phyloP scores from a whole-genome alignment of 2,797 vertebrate genomes.

The Hephaestus fuliginosus region DNA sequence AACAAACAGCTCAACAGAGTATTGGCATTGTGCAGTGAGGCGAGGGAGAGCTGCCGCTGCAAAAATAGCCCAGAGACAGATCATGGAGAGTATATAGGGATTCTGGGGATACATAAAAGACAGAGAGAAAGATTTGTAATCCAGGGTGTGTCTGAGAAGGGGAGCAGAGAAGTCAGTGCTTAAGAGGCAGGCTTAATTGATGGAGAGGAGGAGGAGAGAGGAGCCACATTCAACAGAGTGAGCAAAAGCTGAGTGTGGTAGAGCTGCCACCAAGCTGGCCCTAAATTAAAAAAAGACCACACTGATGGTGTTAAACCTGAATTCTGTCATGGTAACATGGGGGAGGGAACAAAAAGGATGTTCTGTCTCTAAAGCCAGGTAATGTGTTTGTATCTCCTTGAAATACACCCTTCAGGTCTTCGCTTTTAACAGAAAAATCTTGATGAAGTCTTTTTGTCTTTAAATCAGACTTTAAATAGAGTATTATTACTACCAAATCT shows the following conservation, averaged over 20 bases:
- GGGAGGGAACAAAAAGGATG: background rate
- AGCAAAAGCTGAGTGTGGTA: slow-evolving; percentile 20
- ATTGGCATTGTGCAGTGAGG: slow-evolving; percentile 61
- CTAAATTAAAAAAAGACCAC: slow-evolving; percentile 22
- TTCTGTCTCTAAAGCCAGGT: background rate
- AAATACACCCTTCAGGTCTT: background rate
- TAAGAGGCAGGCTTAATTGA: background rate
- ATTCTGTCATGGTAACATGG: background rate
- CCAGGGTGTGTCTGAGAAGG: slow-evolving; percentile 23
- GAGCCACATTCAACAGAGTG: slow-evolving; percentile 7
- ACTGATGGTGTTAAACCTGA: slow-evolving; percentile 2
- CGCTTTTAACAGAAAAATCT: slow-evolving; percentile 16
- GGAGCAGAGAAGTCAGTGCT: background rate
- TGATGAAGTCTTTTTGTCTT: background rate
- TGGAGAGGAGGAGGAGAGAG: background rate
- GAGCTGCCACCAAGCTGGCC: slow-evolving; percentile 28
- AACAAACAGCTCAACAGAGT: slow-evolving; percentile 73
- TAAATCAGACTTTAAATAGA: background rate
- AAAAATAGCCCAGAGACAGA: slow-evolving; percentile 55
- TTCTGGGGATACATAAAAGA: slow-evolving; percentile 24
- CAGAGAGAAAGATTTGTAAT: slow-evolving; percentile 4
- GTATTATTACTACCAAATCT: background rate
- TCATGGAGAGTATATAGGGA: slow-evolving; percentile 42
- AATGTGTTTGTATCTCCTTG: background rate
- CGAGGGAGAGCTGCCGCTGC: slow-evolving; percentile 21